These are phyloP conservation scores for Bibio marci DNA, from an alignment of 2,888 invertebrate genomes.

Conservation along the genomic window DNA sequence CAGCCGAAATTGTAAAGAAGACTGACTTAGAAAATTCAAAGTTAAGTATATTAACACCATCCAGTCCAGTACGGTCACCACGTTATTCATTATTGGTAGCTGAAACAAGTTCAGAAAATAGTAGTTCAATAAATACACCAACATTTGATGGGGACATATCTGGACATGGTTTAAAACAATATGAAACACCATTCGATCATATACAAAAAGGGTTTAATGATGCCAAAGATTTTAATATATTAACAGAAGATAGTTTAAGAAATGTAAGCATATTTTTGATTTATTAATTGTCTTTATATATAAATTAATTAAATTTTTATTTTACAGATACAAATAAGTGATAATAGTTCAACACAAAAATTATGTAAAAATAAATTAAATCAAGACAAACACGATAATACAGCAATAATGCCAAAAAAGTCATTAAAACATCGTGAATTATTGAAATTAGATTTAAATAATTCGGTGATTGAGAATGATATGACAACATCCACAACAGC, in stretches of 20 bases:
- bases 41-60: constrained; percentile 20
- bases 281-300: not conserved
- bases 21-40: constrained; percentile 21
- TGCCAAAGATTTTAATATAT: constrained; percentile 16
- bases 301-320: not conserved
- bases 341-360: not conserved
- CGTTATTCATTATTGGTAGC: constrained; percentile 25
- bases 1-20: constrained; percentile 11
- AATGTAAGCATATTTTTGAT: constrained; percentile 16
- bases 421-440: constrained; percentile 18
- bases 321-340: no score
- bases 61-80: constrained; percentile 18
- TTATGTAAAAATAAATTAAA: not conserved
- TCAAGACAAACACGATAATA: not conserved
- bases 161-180: not conserved
- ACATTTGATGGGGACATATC: constrained; percentile 25
- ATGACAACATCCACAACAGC: not conserved
- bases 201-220: not conserved
- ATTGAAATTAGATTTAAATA: constrained; percentile 19
- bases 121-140: constrained; percentile 28
- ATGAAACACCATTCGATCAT: not conserved
- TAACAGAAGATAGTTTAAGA: constrained; percentile 23
- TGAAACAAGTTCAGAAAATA: constrained; percentile 29
- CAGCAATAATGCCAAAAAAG: no score
- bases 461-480: no score